These are phyloP conservation scores for Pristionchus arcanus DNA, from an alignment of 2,888 invertebrate genomes.

Conservation along the genomic window DNA sequence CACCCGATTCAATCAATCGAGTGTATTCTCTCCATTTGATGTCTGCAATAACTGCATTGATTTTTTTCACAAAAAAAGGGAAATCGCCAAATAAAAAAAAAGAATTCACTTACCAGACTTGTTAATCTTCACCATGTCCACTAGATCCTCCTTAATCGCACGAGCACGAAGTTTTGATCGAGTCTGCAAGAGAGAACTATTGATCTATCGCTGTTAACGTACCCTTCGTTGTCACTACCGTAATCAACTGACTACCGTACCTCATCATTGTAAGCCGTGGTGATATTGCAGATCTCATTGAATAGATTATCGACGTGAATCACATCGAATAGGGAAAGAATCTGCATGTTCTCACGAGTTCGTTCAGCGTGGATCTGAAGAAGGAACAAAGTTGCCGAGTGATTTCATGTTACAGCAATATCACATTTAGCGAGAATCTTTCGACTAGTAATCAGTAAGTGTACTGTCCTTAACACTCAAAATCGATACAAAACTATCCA, in stretches of 20 bases:
- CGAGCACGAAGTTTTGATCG: not conserved
- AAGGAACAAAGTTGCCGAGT: no score
- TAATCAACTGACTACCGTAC: conserved; percentile 8
- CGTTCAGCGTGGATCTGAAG: conserved; percentile 70
- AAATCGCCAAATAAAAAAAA: no score
- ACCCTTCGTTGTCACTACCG: not conserved
- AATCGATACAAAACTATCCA: no score
- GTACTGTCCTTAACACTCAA: no score
- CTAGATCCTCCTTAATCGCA: conserved; percentile 26
- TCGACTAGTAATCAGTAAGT: no score
- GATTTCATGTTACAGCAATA: no score
- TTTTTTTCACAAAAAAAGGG: no score
- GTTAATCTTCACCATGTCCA: not conserved
- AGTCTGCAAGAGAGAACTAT: not conserved
- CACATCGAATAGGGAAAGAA: conserved; percentile 72
- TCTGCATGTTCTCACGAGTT: conserved; percentile 75
- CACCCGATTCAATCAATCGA: not conserved
- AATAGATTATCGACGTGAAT: conserved; percentile 70
- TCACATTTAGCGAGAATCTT: no score
- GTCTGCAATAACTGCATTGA: not conserved
- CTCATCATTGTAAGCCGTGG: conserved; percentile 42
- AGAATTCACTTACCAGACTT: not conserved
- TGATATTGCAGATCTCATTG: conserved; percentile 68
- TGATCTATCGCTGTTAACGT: not conserved
- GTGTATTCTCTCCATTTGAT: conserved; percentile 45